Evolutionary conservation across 1,140 invertebrate species (phyloP).

Genomic region (Lepidotrigona ventralis): DNA sequence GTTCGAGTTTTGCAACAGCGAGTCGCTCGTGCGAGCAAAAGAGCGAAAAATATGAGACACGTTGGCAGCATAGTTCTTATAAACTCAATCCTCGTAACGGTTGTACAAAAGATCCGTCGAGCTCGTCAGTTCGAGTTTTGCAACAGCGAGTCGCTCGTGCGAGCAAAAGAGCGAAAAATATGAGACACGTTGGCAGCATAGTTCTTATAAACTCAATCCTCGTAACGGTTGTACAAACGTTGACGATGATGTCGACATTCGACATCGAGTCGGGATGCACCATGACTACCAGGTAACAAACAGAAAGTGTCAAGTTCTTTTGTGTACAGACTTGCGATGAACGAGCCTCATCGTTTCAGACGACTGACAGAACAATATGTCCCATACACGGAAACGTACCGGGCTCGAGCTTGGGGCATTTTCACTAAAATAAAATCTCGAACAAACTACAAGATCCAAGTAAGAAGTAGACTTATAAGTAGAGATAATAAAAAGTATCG

Average conservation of each 20-base stretch:
- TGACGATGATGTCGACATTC: no score
- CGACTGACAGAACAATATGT: conserved; percentile 15
- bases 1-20: neutral
- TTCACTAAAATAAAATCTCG: conserved; percentile 14
- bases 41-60: neutral
- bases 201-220: neutral
- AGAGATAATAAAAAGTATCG: neutral
- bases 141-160: neutral
- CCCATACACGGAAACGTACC: conserved; percentile 58
- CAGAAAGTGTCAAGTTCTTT: neutral
- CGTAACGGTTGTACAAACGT: neutral
- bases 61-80: neutral
- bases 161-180: neutral
- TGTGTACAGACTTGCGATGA: neutral
- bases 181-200: neutral
- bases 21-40: neutral
- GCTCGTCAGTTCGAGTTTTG: neutral
- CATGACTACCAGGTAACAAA: neutral
- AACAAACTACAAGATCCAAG: conserved; percentile 49
- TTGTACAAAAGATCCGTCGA: no score
- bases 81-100: neutral
- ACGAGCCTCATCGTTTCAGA: conserved; percentile 30
- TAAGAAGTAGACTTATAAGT: conserved; percentile 25
- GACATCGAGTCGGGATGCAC: neutral
- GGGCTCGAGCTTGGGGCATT: neutral